phyloP scores from a whole-genome alignment of 2,113 vertebrate species.

The Anhinga anhinga region DNA sequence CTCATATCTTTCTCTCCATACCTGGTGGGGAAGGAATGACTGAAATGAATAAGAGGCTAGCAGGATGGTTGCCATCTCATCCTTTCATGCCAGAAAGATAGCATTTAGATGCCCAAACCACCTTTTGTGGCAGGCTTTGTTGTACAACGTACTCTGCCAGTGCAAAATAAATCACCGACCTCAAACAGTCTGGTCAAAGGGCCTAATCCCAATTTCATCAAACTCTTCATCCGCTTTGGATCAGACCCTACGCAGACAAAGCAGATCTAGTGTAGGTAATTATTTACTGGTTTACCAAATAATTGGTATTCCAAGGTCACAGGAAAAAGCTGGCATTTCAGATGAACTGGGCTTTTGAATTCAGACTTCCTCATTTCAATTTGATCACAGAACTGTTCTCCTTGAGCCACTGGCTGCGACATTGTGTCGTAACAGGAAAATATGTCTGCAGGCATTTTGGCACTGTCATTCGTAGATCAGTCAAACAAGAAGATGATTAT shows the following conservation, averaged over 20 bases:
- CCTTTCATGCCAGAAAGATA: fast-evolving
- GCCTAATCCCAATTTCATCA: neutral
- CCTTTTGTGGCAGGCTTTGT: neutral
- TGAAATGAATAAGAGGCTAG: neutral
- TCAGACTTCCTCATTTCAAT: neutral
- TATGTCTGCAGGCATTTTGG: neutral
- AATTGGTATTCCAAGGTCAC: neutral
- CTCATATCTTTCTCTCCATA: neutral
- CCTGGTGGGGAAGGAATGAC: neutral
- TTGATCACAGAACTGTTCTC: neutral
- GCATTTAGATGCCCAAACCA: neutral
- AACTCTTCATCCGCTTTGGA: neutral
- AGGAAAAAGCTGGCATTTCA: neutral
- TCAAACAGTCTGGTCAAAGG: neutral
- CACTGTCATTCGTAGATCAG: neutral
- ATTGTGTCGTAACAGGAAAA: neutral
- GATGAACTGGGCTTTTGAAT: neutral
- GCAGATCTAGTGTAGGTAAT: neutral
- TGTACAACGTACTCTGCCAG: neutral
- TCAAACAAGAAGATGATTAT: neutral
- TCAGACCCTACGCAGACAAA: neutral
- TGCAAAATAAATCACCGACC: neutral
- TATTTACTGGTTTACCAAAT: neutral
- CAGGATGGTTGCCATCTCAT: neutral
- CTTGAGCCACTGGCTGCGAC: neutral